Conservation (phyloP, 2,888 invertebrate genomes). For the Drosophila borealis region DNA sequence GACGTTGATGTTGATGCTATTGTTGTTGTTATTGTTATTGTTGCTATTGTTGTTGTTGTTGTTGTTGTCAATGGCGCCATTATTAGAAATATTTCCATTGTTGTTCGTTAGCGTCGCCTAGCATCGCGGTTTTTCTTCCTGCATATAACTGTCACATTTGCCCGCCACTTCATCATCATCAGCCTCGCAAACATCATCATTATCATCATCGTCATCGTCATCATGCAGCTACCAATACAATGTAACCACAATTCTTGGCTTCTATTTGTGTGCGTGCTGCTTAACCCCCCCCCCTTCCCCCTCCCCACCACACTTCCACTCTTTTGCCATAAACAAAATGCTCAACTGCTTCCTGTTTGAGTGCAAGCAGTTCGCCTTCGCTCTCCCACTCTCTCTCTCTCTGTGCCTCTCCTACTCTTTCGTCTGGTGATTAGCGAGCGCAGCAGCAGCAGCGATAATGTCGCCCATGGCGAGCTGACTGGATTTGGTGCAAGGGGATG, state of each 20-base stretch:
- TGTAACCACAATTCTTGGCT: slow-evolving; percentile 37
- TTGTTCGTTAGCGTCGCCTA: slow-evolving; percentile 58
- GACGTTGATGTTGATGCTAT: slow-evolving; percentile 58
- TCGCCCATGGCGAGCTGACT: slow-evolving; percentile 8
- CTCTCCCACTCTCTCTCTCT: slow-evolving; percentile 4
- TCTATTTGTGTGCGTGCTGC: slow-evolving; percentile 16
- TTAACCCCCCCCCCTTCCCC: background rate
- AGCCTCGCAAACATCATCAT: slow-evolving; percentile 18
- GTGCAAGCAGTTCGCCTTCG: slow-evolving; percentile 36
- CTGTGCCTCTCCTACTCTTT: slow-evolving; percentile 1
- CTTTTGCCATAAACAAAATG: slow-evolving; percentile 12
- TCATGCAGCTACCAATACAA: slow-evolving; percentile 45
- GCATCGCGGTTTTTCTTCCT: slow-evolving; percentile 58
- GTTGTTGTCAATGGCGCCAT: slow-evolving; percentile 64
- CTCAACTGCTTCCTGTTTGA: slow-evolving; percentile 45
- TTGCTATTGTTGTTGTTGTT: slow-evolving; percentile 19
- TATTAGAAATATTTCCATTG: slow-evolving; percentile 65
- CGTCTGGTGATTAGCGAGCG: slow-evolving; percentile 58
- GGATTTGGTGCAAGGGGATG: background rate
- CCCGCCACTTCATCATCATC: slow-evolving; percentile 69
- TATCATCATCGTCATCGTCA: slow-evolving; percentile 15
- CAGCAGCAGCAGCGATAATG: slow-evolving; percentile 50
- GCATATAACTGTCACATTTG: slow-evolving; percentile 71
- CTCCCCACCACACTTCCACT: background rate
- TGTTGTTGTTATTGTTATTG: slow-evolving; percentile 10